Conservation (phyloP, 2,888 invertebrate genomes). For the Leucania comma region DNA sequence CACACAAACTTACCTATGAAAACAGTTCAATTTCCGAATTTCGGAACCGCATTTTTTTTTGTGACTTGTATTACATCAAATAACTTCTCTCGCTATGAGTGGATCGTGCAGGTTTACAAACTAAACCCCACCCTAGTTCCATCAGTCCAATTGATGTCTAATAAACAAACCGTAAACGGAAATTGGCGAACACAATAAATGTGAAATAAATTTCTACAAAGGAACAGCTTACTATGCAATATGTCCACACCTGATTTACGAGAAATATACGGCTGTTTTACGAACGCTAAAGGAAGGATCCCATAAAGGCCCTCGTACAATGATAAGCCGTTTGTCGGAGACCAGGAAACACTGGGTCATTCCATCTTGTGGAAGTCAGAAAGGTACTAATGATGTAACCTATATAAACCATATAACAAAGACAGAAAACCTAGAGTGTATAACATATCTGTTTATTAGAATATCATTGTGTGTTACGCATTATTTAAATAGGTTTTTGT, state of each 20-base stretch:
- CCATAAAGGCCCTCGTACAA: slow-evolving; percentile 6
- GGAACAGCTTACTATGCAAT: slow-evolving; percentile 30
- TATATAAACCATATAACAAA: neutral
- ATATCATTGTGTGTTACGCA: too few species aligned
- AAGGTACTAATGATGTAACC: neutral
- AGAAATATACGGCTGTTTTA: slow-evolving; percentile 30
- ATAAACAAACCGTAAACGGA: slow-evolving; percentile 27
- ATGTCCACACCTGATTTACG: slow-evolving; percentile 46
- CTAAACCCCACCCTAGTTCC: slow-evolving; percentile 7
- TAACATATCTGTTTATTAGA: too few species aligned
- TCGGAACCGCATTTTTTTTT: too few species aligned
- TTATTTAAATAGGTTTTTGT: neutral
- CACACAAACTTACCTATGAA: too few species aligned
- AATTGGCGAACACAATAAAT: neutral
- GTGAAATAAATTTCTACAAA: slow-evolving; percentile 25
- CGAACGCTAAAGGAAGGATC: neutral
- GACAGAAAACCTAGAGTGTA: neutral
- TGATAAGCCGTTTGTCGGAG: slow-evolving; percentile 26
- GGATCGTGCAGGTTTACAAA: too few species aligned
- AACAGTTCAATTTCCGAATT: too few species aligned
- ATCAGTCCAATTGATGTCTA: slow-evolving; percentile 16
- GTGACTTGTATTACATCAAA: too few species aligned
- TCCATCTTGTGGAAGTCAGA: slow-evolving; percentile 3
- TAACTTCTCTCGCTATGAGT: too few species aligned
- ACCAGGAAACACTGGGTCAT: neutral